These are phyloP conservation scores for Clarias fuscus DNA, from an alignment of 2,797 vertebrate species.

Conservation along the genomic window DNA sequence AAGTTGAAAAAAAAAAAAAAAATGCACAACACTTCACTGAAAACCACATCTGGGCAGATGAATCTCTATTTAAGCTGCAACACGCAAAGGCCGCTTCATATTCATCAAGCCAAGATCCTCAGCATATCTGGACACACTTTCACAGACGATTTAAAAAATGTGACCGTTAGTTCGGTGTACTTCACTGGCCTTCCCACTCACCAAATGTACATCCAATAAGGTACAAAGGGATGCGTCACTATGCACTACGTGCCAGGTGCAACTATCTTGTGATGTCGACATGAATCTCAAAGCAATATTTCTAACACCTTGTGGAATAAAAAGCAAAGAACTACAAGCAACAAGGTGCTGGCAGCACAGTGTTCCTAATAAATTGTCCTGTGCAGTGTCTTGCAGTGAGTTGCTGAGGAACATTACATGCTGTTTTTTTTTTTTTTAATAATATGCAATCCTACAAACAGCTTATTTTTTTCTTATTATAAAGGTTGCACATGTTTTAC, in stretches of 20 bases:
- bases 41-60: not conserved
- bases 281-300: not conserved
- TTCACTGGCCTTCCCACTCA: not conserved
- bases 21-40: too few species aligned
- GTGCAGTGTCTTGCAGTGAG: not conserved
- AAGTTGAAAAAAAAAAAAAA: too few species aligned
- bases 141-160: not conserved
- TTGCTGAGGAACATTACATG: not conserved
- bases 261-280: not conserved
- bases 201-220: not conserved
- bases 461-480: not conserved
- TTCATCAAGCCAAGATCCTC: not conserved
- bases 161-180: not conserved
- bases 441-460: not conserved
- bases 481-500: not conserved
- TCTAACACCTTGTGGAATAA: not conserved
- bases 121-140: not conserved
- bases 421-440: not conserved
- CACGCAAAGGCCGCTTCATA: not conserved
- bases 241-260: not conserved
- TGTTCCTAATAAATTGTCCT: not conserved
- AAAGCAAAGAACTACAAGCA: not conserved
- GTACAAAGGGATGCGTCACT: not conserved
- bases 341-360: not conserved
- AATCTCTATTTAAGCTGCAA: not conserved